Base-by-base conservation (phyloP, 2,113 vertebrate species). In the Centropus unirufus region DNA sequence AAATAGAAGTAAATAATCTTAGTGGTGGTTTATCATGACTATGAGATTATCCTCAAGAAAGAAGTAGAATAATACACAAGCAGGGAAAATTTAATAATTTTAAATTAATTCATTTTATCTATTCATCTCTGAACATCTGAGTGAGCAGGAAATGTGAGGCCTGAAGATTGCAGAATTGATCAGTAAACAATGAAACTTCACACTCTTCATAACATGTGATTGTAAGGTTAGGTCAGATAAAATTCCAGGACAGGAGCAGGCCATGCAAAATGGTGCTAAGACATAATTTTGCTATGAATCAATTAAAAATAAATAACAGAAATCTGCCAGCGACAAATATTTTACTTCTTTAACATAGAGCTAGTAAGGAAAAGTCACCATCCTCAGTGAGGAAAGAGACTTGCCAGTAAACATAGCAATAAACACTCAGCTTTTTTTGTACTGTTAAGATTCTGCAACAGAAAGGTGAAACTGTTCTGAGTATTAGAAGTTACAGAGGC, bases 1-100 rank as follows among this genome's bases (percentile, higher is more conserved):
- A 29, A 83, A 63, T 16, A 69, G 66, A 75, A 93, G 62, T 87
- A 93, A 95, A 93, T 91, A 92, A 64, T 75, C 61, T 44, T 62
- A 54, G 27, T 46, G 13, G 32, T 75, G 42, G 16, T 83, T 92
- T 90, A 66, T 54, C 40, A 76, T 80, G 51, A 80, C 79, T 80
- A 83, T 9, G 10, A 82, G 9, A 79, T 91, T 89, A 84, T 7
- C 19, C 40, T 82, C 57, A 59, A 69, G 87, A 89, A 84, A 8
- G 12, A 82, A 82, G 36, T 49, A 84, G 64, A 27, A 20, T 29
- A 58, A 70, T 62, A 63, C 7, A 34, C 21, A 78, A 26, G 59
- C 11, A 76, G 49, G 54, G 30, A 5, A 87, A 90, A 64, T 78
- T 26, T 49, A 72, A 87, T 68, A 2, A 67, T 62, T 85, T 69